Evolutionary conservation across 2,888 invertebrate genomes (phyloP), one percentile per base, ranked within the genome.

Genomic region (Macaria notata): DNA sequence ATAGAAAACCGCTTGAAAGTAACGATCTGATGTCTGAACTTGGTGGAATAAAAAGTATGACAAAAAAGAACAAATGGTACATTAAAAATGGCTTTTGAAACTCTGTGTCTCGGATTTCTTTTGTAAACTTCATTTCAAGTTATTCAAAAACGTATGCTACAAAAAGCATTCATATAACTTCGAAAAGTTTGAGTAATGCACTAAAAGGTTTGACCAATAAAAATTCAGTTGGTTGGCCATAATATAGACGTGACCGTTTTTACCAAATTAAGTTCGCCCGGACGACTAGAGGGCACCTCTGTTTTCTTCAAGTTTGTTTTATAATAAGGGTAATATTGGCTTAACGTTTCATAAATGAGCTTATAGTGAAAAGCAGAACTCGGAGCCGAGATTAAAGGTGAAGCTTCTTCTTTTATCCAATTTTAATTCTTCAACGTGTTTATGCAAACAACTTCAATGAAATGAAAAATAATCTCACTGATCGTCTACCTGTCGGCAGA

Each of bases 161-260:
- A 19, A 36, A 36, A 36, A 36, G 33, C 7, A 7, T 36, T 36
- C 33, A 2, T 36, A 7, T 36, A 36, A 36, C 33, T 36, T 36
- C 7, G 31, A 8, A 55, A 54, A 55, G 31, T 54, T 54, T 38
- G 47, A 51, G 36, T 52, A 42, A 52, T 48, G 54, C 54, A 59
- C 59, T 59, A 59, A 59, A 51, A 59, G 59, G 51, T 51, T 54
- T 54, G 31, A 29, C 46, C 41, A 55, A 51, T 51, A 49, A 54
- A 54, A 54, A 59, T 41, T 33, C 39, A 51, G 46, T 48, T 51
- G 41, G 36, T 43, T 8, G 31, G 49, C 49, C 31, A 51, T 46
- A 59, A 50, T 45, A 19, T 49, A 46, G 50, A 49, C 54, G 59
- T 53, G 59, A 54, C 59, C 61, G 59, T 54, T 58, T 48, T 50